These are phyloP conservation scores for Limanda limanda DNA, from an alignment of 2,113 vertebrate genomes.

Conservation along the genomic window DNA sequence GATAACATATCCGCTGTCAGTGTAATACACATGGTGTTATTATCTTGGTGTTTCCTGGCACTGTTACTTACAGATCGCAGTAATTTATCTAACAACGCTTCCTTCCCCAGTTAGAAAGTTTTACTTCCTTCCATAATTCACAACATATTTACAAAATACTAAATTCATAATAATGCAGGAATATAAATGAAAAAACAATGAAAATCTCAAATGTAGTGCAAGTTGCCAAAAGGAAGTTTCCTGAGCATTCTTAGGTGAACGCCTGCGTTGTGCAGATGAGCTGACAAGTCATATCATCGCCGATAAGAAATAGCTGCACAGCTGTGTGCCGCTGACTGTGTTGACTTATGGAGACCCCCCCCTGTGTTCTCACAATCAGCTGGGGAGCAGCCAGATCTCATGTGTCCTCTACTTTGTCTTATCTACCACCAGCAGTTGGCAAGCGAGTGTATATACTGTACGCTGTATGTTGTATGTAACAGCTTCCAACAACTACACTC, in stretches of 20 bases:
- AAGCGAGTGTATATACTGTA: neutral
- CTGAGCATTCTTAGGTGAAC: constrained; percentile 29
- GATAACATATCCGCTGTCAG: neutral
- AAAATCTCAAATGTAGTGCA: neutral
- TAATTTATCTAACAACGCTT: constrained; percentile 1
- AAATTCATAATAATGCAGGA: neutral
- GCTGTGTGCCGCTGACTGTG: constrained; percentile 49
- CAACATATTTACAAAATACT: neutral
- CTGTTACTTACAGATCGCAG: neutral
- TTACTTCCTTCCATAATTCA: neutral
- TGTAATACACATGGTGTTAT: neutral
- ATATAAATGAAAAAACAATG: neutral
- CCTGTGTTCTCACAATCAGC: constrained; percentile 50
- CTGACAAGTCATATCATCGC: constrained; percentile 43
- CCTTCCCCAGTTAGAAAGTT: neutral
- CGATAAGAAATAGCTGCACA: constrained; percentile 62
- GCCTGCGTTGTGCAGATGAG: constrained; percentile 31
- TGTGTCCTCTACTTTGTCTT: constrained; percentile 48
- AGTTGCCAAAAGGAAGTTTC: constrained; percentile 13
- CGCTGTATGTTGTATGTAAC: constrained; percentile 29
- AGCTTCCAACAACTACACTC: constrained; percentile 43
- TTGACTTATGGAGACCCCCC: constrained; percentile 34
- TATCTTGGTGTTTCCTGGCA: neutral
- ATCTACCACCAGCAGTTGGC: constrained; percentile 72
- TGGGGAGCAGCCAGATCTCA: constrained; percentile 39